Percentiles rank a stretch among this genome's conserved stretches.
phyloP scores from a whole-genome alignment of 2,888 invertebrate species.

The Apamea anceps region DNA sequence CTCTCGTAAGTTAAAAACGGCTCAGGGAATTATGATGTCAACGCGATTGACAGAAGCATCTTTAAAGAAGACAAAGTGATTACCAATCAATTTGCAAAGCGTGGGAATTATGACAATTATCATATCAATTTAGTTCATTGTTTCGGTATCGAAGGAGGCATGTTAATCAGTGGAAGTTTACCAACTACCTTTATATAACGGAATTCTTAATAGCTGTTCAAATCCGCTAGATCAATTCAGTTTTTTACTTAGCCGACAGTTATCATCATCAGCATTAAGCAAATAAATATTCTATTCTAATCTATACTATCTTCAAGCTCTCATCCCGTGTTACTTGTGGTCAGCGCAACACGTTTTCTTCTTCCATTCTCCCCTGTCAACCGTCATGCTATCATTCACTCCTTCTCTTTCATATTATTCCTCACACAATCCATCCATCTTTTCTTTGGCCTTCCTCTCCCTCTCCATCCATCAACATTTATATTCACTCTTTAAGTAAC shows the following conservation, averaged over 20 bases:
- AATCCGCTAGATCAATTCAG: neutral
- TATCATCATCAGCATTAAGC: too few relatives aligned
- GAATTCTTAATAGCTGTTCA: neutral
- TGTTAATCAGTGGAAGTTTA: conserved; percentile 3
- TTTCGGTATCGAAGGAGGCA: conserved; percentile 5
- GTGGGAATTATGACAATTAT: conserved; percentile 27
- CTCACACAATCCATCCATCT: neutral
- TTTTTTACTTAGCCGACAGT: too few relatives aligned
- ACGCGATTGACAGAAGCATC: conserved; percentile 3
- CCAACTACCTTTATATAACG: neutral
- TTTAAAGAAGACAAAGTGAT: conserved; percentile 12
- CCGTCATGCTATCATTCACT: neutral
- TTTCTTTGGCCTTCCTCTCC: neutral
- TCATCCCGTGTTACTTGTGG: too few relatives aligned
- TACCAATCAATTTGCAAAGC: conserved; percentile 19
- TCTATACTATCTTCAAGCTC: too few relatives aligned
- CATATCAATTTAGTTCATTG: conserved; percentile 12
- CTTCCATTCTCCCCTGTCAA: too few relatives aligned
- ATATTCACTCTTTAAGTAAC: neutral
- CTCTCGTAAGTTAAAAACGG: neutral
- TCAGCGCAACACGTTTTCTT: too few relatives aligned
- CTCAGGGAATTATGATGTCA: neutral
- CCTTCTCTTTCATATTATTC: neutral
- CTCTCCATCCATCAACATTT: neutral
- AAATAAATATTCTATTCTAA: too few relatives aligned